phyloP scores from a whole-genome alignment of 2,888 invertebrate genomes.

The Pseudoips prasinana region DNA sequence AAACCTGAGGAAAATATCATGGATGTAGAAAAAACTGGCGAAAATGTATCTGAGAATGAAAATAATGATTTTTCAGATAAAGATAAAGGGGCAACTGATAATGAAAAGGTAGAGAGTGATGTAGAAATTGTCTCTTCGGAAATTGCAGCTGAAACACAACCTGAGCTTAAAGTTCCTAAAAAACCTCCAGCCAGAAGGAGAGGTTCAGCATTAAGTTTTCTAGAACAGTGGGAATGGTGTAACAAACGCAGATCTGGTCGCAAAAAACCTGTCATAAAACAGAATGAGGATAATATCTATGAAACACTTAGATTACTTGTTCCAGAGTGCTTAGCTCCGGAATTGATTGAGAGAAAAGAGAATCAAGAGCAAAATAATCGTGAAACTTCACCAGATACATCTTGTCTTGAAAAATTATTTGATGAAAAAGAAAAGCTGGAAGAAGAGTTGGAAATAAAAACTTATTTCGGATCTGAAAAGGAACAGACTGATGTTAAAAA shows the following conservation, averaged over 20 bases:
- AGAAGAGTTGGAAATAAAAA: constrained; percentile 33
- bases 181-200: constrained; percentile 83
- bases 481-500: constrained; percentile 85
- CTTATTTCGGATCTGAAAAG: constrained; percentile 85
- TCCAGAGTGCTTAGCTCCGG: constrained; percentile 81
- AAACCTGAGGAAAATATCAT: constrained; percentile 41
- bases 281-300: constrained; percentile 83
- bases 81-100: constrained; percentile 62
- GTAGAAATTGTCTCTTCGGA: constrained; percentile 47
- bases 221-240: constrained; percentile 92
- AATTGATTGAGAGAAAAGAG: constrained; percentile 60
- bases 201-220: constrained; percentile 86
- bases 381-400: constrained; percentile 84
- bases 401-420: constrained; percentile 84
- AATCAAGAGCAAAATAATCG: constrained; percentile 46
- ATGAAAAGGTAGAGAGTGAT: constrained; percentile 64
- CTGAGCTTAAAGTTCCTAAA: constrained; percentile 67
- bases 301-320: constrained; percentile 86
- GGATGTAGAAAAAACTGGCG: constrained; percentile 52
- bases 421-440: constrained; percentile 65
- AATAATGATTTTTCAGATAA: constrained; percentile 71
- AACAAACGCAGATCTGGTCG: constrained; percentile 78
- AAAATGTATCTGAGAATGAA: constrained; percentile 59
- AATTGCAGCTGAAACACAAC: constrained; percentile 39
- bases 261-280: constrained; percentile 62